Evolutionary conservation across 2,113 vertebrate genomes (phyloP).

Genomic region (Ptilonorhynchus violaceus): DNA sequence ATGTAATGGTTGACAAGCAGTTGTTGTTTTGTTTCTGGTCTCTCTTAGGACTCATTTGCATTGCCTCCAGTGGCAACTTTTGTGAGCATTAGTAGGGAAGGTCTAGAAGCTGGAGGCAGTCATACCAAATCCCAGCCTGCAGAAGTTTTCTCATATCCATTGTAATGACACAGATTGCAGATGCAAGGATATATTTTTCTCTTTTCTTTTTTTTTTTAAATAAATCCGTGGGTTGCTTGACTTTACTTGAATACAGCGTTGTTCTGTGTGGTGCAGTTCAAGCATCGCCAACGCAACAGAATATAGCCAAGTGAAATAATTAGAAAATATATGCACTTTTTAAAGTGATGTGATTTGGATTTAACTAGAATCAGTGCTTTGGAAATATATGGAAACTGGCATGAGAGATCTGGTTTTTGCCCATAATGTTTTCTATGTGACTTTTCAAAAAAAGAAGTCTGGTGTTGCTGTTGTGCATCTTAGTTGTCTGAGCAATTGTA

Average conservation of each 20-base stretch:
- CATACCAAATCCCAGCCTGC: neutral
- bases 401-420: fast-evolving
- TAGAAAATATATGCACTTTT: neutral
- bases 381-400: neutral
- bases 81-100: slow-evolving; percentile 5
- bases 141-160: neutral
- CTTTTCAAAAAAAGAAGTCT: neutral
- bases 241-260: neutral
- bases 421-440: neutral
- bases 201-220: neutral
- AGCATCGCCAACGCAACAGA: neutral
- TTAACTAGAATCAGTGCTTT: neutral
- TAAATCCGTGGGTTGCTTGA: neutral
- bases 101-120: slow-evolving; percentile 38
- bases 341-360: neutral
- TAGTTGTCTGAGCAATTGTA: neutral
- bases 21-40: slow-evolving; percentile 59
- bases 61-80: slow-evolving; percentile 55
- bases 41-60: slow-evolving; percentile 58
- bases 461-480: neutral
- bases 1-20: slow-evolving; percentile 50
- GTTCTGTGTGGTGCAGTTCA: neutral
- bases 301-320: neutral
- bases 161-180: neutral
- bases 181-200: neutral